Evolutionary conservation across 1,140 invertebrate genomes (phyloP), one percentile per base, ranked within the genome.

Genomic region (Helicoverpa armigera): DNA sequence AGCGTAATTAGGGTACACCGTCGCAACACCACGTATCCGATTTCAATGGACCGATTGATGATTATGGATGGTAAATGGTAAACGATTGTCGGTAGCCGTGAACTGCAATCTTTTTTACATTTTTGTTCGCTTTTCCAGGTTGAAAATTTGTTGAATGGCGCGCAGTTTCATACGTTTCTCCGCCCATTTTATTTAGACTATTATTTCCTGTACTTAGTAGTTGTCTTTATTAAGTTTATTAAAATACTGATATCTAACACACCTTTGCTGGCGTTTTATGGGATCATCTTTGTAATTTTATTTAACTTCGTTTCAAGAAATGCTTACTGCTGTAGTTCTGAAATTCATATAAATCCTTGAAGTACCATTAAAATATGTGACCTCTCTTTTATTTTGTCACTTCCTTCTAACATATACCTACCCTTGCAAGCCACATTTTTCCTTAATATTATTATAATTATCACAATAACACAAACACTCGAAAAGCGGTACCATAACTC

Each of bases 41-140:
- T 88, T 90, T 86, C 90, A 87, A 88, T 90, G 87, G 85, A 81
- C 82, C 89, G 88, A 91, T 86, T 89, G 86, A 89, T 86, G 87
- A 85, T 88, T 84, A 90, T 89, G 83, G 88, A 87, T 88, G 83
- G 75, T 67, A 77, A 85, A 87, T 88, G 83, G 75, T 67, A 51
- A 85, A 77, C 78, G 81, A 86, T 85, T 75, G 74, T 35, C 56
- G 18, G 58, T 70, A 72, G 61, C 50, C 67, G 56, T 83, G 75
- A 77, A 77, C 75, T 77, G 60, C 75, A 77, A 77, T 77, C 58
- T 65, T 63, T 77, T 77, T 67, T 67, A 14, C 29, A 76, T 61
- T 76, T 76, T 63, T 76, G 56, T 61, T 76, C 54, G 18, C 60
- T 76, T 51, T 76, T 76, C 58, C 48, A 56, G 43, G 16, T 51